phyloP scores from a whole-genome alignment of 2,113 vertebrate species.

The Emydura subglobosa region DNA sequence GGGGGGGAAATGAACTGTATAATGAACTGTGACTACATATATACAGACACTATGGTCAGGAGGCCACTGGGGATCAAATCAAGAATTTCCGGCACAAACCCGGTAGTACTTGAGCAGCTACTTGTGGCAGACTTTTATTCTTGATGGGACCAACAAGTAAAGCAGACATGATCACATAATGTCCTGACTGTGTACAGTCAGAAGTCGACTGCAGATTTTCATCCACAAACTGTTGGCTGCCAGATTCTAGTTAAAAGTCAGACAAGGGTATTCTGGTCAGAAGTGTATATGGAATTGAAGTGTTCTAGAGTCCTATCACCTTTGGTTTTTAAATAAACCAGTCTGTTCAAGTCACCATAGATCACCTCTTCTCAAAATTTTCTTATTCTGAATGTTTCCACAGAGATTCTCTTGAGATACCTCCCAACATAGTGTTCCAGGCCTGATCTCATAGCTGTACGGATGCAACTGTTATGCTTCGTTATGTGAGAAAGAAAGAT shows the following conservation, averaged over 20 bases:
- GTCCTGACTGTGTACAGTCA: background rate
- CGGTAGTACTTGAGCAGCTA: background rate
- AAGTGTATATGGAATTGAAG: background rate
- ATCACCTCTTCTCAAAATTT: background rate
- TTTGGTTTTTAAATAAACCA: background rate
- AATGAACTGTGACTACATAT: background rate
- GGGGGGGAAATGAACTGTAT: background rate
- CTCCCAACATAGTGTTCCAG: background rate
- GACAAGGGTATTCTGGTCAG: background rate
- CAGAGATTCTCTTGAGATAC: background rate
- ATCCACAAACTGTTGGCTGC: background rate
- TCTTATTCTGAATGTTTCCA: background rate
- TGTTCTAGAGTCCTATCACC: background rate
- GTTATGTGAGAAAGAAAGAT: background rate
- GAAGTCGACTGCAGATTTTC: background rate
- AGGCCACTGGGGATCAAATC: background rate
- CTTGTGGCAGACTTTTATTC: background rate
- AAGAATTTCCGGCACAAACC: background rate
- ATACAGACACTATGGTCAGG: background rate
- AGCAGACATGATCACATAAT: background rate
- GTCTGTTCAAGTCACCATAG: background rate
- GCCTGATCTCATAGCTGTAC: background rate
- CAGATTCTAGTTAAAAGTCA: background rate
- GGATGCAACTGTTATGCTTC: background rate
- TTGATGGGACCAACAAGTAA: background rate